These are phyloP conservation scores for Hippocampus barbouri DNA, from an alignment of 2,113 vertebrate genomes.

Conservation along the genomic window DNA sequence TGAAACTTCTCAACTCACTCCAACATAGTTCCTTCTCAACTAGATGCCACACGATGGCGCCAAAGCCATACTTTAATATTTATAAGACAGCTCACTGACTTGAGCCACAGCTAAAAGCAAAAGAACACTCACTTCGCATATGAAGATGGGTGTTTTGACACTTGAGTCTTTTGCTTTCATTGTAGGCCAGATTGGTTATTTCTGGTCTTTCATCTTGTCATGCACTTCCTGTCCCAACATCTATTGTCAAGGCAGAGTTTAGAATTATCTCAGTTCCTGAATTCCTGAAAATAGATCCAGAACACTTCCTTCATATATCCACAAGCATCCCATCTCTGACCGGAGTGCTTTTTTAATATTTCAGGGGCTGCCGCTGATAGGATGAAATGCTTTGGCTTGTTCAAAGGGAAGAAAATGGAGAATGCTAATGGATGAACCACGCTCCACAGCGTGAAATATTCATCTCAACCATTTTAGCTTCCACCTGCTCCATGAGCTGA, in stretches of 20 bases:
- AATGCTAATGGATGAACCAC: slow-evolving; percentile 44
- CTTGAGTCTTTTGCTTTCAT: neutral
- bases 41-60: neutral
- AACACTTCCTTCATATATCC: slow-evolving; percentile 25
- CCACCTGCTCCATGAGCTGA: neutral
- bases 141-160: no score
- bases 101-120: neutral
- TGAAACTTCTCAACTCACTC: neutral
- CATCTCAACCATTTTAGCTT: slow-evolving; percentile 36
- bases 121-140: no score
- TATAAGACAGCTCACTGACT: neutral
- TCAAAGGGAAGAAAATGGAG: slow-evolving; percentile 30
- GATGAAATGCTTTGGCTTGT: slow-evolving; percentile 45
- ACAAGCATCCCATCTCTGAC: neutral
- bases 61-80: neutral
- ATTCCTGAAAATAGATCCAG: slow-evolving; percentile 55
- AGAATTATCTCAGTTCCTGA: slow-evolving; percentile 33
- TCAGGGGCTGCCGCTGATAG: slow-evolving; percentile 42
- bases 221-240: neutral
- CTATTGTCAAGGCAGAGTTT: neutral
- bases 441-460: slow-evolving; percentile 59
- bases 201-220: neutral
- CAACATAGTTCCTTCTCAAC: neutral
- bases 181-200: neutral
- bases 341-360: slow-evolving; percentile 59